phyloP scores from a whole-genome alignment of 2,888 invertebrate genomes.

The Acronicta psi region DNA sequence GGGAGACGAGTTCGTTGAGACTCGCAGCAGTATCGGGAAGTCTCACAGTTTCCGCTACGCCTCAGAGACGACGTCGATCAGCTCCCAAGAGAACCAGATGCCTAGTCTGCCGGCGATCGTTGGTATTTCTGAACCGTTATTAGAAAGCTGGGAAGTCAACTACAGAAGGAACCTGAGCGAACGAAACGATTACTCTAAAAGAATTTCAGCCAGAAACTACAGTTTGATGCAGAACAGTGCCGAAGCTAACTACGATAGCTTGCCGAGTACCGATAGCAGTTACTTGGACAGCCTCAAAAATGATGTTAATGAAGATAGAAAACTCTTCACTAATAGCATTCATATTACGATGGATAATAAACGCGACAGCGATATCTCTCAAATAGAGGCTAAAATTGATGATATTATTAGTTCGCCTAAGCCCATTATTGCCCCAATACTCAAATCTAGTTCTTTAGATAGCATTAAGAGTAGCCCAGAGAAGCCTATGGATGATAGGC shows the following conservation, averaged over 20 bases:
- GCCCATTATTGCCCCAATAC: conserved; percentile 84
- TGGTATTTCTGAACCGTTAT: conserved; percentile 84
- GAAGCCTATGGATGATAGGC: conserved; percentile 80
- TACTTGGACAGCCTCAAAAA: conserved; percentile 85
- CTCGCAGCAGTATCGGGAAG: conserved; percentile 90
- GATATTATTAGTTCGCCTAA: conserved; percentile 88
- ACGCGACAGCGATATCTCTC: conserved; percentile 85
- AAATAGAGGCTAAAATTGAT: conserved; percentile 88
- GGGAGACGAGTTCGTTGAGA: conserved; percentile 83
- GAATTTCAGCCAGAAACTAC: conserved; percentile 82
- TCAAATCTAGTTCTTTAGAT: conserved; percentile 89
- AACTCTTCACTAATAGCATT: conserved; percentile 81
- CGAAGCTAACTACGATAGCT: conserved; percentile 82
- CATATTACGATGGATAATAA: conserved; percentile 81
- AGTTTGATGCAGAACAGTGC: conserved; percentile 72
- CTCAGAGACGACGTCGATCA: conserved; percentile 84
- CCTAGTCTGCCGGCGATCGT: conserved; percentile 87
- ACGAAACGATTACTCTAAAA: conserved; percentile 78
- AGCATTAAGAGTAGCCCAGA: conserved; percentile 89
- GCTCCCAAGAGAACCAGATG: conserved; percentile 86
- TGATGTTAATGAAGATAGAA: conserved; percentile 77
- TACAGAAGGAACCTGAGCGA: conserved; percentile 83
- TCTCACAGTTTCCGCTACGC: conserved; percentile 92
- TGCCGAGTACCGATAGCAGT: conserved; percentile 85
- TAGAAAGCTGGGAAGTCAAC: conserved; percentile 87